These are phyloP conservation scores for Heteractis magnifica DNA, from an alignment of 92 coral and sea anemone genomes.

Conservation along the genomic window DNA sequence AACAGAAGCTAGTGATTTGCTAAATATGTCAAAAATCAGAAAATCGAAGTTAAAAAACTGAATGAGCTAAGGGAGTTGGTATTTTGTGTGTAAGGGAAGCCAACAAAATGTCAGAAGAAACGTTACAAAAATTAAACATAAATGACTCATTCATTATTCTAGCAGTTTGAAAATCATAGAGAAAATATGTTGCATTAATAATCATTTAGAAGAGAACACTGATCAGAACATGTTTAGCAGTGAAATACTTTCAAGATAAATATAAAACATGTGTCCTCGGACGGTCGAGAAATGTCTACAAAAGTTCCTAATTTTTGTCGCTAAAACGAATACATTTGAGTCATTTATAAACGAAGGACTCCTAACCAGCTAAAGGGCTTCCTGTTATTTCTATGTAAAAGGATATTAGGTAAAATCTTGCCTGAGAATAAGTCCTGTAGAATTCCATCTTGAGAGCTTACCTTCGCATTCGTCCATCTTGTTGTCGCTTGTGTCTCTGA, in stretches of 20 bases:
- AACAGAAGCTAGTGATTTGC: neutral
- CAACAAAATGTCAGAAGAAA: neutral
- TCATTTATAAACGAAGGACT: neutral
- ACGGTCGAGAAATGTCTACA: neutral
- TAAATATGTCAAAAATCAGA: neutral
- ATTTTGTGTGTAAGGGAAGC: neutral
- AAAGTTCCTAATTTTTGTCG: neutral
- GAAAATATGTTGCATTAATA: neutral
- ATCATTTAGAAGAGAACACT: neutral
- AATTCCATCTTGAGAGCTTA: neutral
- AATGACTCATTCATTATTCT: constrained; percentile 1
- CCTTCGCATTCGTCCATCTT: constrained; percentile 42
- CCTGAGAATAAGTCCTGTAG: neutral
- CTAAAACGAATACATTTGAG: neutral
- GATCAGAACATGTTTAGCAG: neutral
- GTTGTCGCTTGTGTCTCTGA: constrained; percentile 16
- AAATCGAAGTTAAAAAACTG: too few relatives aligned
- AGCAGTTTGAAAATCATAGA: neutral
- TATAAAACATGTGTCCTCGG: neutral
- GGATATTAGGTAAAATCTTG: neutral
- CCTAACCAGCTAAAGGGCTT: neutral
- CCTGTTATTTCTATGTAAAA: neutral
- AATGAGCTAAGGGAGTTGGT: neutral
- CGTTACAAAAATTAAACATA: neutral
- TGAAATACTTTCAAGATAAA: neutral